Conservation (phyloP, 2,888 invertebrate genomes). For the Helobdella robusta region DNA sequence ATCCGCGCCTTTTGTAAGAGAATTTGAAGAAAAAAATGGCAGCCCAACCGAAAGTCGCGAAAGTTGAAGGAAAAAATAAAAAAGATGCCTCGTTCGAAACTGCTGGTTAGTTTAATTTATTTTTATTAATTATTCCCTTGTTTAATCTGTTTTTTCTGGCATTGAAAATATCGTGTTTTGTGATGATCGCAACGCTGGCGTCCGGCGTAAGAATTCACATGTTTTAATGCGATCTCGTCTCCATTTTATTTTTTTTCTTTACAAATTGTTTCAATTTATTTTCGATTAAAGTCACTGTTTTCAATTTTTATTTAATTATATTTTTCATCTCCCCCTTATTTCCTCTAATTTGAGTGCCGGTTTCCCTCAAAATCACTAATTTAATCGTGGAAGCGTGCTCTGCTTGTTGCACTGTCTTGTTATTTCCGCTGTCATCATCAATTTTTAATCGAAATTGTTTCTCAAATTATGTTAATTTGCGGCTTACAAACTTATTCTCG, state of each 20-base stretch:
- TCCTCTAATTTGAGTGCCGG: neutral
- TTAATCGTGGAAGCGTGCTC: neutral
- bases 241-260: neutral
- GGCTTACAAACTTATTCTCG: too few relatives aligned
- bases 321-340: neutral
- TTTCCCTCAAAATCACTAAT: neutral
- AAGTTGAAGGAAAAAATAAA: constrained; percentile 47
- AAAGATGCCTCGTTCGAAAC: constrained; percentile 46
- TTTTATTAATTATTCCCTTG: neutral
- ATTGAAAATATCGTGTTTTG: neutral
- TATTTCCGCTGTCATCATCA: neutral
- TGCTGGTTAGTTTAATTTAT: constrained; percentile 39
- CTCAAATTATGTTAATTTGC: neutral
- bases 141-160: constrained; percentile 10
- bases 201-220: constrained; percentile 11
- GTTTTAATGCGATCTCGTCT: neutral
- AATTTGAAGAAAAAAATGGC: constrained; percentile 46
- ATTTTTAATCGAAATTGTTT: constrained; percentile 2
- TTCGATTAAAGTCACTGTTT: too few relatives aligned
- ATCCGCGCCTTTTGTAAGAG: constrained; percentile 35
- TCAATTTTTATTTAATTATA: too few relatives aligned
- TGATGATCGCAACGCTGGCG: neutral
- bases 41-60: constrained; percentile 46
- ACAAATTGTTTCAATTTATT: neutral
- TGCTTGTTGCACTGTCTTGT: neutral